Base-by-base conservation (phyloP, 1,140 invertebrate species). In the Micrasema minimum region DNA sequence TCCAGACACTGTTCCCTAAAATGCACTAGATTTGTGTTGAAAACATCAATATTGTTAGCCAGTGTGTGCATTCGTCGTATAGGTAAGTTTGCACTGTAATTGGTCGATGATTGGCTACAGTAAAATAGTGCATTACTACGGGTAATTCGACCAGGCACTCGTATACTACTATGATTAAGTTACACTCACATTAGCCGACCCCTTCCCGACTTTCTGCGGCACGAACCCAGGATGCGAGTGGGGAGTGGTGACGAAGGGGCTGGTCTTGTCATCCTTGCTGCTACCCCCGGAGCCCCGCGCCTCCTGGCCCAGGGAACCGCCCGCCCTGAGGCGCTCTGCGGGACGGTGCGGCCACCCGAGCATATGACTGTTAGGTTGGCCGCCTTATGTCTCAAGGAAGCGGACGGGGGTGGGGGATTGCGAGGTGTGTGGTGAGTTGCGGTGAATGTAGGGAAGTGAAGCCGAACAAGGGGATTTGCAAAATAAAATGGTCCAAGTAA, bases 181-280 rank as follows among this genome's bases (percentile, higher is more conserved):
- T 69, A 51, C 20, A 79, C 77, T 81, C 75, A 84, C 83, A 87
- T 87, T 88, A 83, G 92, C 91, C 57, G 87, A 85, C 71, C 90
- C 91, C 82, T 95, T 95, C 37, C 93, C 94, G 76, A 95, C 90
- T 87, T 97, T 97, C 77, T 97, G 95, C 16, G 96, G 96, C 74
- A 93, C 92, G 82, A 98, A 98, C 71, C 91, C 91, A 41, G 96
- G 94, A 85, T 98, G 95, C 18, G 95, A 94, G 88, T 96, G 95
- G 66, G 91, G 87, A 55, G 93, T 93, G 75, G 91, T 89, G 38
- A 95, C 86, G 82, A 98, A 98, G 38, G 96, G 96, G 80, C 89
- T 94, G 71, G 87, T 87, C 79, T 89, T 86, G 76, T 88, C 87
- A 77, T 88, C 87, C 73, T 87, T 88, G 6, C 84, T 82, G 71